Conservation (phyloP, 92 coral and sea anemone genomes). For the Pocillopora grandis region DNA sequence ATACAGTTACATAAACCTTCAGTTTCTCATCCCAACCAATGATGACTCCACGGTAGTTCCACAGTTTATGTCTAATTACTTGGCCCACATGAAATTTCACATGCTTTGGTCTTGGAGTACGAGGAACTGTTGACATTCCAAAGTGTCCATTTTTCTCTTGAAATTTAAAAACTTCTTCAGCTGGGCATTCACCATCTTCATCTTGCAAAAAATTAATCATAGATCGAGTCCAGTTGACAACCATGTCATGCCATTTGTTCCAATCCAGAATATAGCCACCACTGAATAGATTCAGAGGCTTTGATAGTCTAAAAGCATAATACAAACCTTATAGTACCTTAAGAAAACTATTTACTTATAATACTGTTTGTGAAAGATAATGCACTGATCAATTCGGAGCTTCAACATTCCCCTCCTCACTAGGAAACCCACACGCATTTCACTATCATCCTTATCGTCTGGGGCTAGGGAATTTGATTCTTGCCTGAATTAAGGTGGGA, state of each 20-base stretch:
- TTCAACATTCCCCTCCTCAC: no score
- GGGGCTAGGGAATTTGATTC: no score
- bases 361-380: background rate
- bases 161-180: slow-evolving; percentile 80
- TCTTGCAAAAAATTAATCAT: slow-evolving; percentile 51
- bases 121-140: slow-evolving; percentile 72
- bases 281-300: slow-evolving; percentile 61
- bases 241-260: slow-evolving; percentile 75
- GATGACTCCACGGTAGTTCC: slow-evolving; percentile 90
- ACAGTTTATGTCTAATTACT: slow-evolving; percentile 80
- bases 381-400: no score
- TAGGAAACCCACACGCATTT: no score
- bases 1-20: slow-evolving; percentile 46
- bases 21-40: slow-evolving; percentile 96
- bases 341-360: background rate
- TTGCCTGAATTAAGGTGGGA: no score
- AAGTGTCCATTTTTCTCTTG: slow-evolving; percentile 77
- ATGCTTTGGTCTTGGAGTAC: slow-evolving; percentile 70
- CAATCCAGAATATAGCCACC: slow-evolving; percentile 68
- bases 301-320: slow-evolving; percentile 54
- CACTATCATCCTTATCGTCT: no score
- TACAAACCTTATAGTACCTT: background rate
- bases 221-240: slow-evolving; percentile 56
- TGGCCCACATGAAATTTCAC: slow-evolving; percentile 90
- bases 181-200: slow-evolving; percentile 91